Percentiles rank a stretch among this genome's conserved stretches.
Evolutionary conservation across 2,797 vertebrate species (phyloP).

Genomic region (Myiotriccus ornatus): DNA sequence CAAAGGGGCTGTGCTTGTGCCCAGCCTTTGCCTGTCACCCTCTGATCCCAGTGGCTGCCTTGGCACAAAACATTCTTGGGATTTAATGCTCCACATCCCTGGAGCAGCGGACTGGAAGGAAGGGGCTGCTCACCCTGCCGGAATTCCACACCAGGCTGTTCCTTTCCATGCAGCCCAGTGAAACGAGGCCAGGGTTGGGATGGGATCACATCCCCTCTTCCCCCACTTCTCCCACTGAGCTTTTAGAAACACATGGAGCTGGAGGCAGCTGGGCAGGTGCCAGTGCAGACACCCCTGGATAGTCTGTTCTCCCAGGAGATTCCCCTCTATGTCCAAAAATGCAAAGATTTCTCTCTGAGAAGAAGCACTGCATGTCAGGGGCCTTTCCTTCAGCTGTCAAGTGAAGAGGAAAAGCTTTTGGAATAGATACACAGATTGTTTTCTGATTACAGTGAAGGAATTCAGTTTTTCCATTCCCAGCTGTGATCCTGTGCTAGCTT

Average conservation of each 20-base stretch:
- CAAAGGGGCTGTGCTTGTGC: background rate
- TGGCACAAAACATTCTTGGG: background rate
- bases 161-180: background rate
- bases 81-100: background rate
- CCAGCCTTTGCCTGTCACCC: background rate
- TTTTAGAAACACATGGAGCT: background rate
- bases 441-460: background rate
- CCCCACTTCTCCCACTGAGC: background rate
- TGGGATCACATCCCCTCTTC: background rate
- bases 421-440: background rate
- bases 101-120: background rate
- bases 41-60: background rate
- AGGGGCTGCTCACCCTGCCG: background rate
- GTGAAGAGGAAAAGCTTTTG: background rate
- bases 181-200: accelerated
- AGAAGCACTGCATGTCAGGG: background rate
- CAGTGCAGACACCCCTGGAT: background rate
- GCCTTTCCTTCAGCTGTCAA: background rate
- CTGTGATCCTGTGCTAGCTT: background rate
- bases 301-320: background rate
- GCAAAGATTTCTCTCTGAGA: background rate
- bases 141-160: background rate
- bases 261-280: background rate
- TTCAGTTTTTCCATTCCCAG: background rate
- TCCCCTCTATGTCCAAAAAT: background rate